Percentiles rank a stretch among this genome's conserved stretches.
phyloP scores from a whole-genome alignment of 2,113 vertebrate species.

The Illadopsis cleaveri region DNA sequence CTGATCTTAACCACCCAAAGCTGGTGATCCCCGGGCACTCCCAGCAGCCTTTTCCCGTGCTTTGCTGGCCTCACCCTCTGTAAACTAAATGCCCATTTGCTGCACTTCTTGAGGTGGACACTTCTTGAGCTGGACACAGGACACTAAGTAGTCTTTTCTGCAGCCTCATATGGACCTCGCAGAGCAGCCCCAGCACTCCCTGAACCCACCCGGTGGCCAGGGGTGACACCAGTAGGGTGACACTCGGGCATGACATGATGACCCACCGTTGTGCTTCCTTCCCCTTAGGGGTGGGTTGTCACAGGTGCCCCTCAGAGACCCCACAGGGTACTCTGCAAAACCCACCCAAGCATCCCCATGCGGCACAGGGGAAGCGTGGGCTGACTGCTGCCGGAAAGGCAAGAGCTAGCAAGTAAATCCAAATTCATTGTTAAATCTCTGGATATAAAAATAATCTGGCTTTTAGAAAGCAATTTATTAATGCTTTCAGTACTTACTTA shows the following conservation, averaged over 20 bases:
- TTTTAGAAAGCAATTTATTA: slow-evolving; percentile 60
- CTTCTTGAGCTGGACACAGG: not conserved
- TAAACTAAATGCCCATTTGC: not conserved
- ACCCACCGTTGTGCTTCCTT: not conserved
- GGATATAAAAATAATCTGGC: slow-evolving; percentile 28
- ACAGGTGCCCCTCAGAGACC: not conserved
- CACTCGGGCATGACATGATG: not conserved
- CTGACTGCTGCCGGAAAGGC: not conserved
- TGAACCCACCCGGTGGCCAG: not conserved
- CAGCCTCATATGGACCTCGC: fast-evolving
- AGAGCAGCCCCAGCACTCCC: not conserved
- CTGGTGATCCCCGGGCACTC: fast-evolving
- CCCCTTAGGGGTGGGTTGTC: not conserved
- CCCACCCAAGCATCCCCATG: not conserved
- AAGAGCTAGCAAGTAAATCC: not conserved
- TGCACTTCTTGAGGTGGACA: not conserved
- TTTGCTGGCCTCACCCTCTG: not conserved
- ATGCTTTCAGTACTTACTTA: slow-evolving; percentile 18
- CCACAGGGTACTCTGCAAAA: not conserved
- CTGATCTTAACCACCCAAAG: not conserved
- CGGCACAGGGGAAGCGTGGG: fast-evolving
- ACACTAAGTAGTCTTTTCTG: not conserved
- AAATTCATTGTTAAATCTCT: slow-evolving; percentile 6
- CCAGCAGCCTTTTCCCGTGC: not conserved
- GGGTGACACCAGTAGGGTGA: not conserved